A percentile compares a stretch with the other conserved stretches of the same genome.
Conservation (phyloP, 2,797 vertebrate species). For the Hydrophis major region DNA sequence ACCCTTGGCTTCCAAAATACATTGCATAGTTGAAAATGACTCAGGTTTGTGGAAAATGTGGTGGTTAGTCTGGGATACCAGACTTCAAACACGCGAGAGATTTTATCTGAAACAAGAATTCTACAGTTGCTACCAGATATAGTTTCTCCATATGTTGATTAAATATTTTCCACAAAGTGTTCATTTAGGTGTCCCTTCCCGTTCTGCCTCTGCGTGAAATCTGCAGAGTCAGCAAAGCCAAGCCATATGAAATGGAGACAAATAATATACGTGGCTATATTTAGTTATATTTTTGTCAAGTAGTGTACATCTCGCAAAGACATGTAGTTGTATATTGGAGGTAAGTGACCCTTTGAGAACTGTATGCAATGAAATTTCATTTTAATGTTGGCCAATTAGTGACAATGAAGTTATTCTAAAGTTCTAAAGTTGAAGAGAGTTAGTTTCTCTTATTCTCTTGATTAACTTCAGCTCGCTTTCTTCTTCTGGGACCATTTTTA, state of each 20-base stretch:
- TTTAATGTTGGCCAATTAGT: too few relatives aligned
- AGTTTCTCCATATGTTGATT: not conserved
- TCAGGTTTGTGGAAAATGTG: not conserved
- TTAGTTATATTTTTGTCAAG: too few relatives aligned
- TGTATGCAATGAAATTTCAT: too few relatives aligned
- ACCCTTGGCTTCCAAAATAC: not conserved
- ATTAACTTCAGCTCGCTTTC: not conserved
- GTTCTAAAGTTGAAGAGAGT: too few relatives aligned
- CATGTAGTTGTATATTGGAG: too few relatives aligned
- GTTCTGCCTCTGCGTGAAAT: not conserved
- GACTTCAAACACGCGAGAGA: not conserved
- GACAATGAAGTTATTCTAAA: too few relatives aligned
- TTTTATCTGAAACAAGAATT: not conserved
- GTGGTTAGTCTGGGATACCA: not conserved
- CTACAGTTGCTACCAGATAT: not conserved
- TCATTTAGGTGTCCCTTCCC: not conserved
- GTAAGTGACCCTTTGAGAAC: too few relatives aligned
- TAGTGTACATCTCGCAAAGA: too few relatives aligned
- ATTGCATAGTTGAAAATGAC: not conserved
- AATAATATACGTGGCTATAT: too few relatives aligned
- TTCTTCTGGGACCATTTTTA: not conserved
- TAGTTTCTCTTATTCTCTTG: not conserved
- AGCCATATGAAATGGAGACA: not conserved
- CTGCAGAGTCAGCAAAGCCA: not conserved
- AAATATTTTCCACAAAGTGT: not conserved